A percentile compares a stretch with the other conserved stretches of the same genome.
These are phyloP conservation scores for Melanostigma gelatinosum DNA, from an alignment of 2,113 vertebrate genomes.

Conservation along the genomic window DNA sequence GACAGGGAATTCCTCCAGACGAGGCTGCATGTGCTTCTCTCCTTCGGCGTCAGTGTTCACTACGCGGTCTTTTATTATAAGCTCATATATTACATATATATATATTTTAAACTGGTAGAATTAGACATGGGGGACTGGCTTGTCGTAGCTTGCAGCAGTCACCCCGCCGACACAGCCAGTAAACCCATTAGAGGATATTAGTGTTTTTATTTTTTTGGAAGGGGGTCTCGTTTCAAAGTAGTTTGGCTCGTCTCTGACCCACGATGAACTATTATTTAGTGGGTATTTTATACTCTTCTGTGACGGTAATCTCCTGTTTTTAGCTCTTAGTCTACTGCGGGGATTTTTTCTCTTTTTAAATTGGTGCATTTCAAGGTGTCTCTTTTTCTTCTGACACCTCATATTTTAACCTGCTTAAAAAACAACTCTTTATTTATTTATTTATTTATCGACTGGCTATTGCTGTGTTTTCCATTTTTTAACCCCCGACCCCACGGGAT, in stretches of 20 bases:
- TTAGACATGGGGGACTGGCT: constrained; percentile 49
- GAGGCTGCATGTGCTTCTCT: constrained; percentile 50
- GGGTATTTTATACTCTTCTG: constrained; percentile 28
- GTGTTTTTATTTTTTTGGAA: background rate
- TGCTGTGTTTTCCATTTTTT: constrained; percentile 14
- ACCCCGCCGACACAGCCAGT: constrained; percentile 40
- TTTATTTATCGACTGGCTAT: constrained; percentile 8
- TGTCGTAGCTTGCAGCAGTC: constrained; percentile 31
- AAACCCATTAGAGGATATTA: constrained; percentile 48
- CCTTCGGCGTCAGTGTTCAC: background rate
- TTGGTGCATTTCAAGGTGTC: constrained; percentile 54
- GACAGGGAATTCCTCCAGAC: constrained; percentile 51
- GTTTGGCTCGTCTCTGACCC: constrained; percentile 28
- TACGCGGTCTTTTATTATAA: background rate
- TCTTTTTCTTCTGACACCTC: constrained; percentile 22
- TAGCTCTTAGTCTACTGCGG: constrained; percentile 44
- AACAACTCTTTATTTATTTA: constrained; percentile 12
- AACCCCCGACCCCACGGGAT: background rate
- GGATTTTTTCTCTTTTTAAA: constrained; percentile 28
- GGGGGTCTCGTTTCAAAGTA: constrained; percentile 40
- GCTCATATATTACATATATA: background rate
- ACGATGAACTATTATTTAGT: constrained; percentile 52
- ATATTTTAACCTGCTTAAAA: constrained; percentile 7
- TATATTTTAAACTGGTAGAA: constrained; percentile 14
- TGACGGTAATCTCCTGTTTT: constrained; percentile 16